Evolutionary conservation across 2,113 vertebrate genomes (phyloP), one percentile per base, ranked within the genome.

Genomic region (Chionodraco myersi): DNA sequence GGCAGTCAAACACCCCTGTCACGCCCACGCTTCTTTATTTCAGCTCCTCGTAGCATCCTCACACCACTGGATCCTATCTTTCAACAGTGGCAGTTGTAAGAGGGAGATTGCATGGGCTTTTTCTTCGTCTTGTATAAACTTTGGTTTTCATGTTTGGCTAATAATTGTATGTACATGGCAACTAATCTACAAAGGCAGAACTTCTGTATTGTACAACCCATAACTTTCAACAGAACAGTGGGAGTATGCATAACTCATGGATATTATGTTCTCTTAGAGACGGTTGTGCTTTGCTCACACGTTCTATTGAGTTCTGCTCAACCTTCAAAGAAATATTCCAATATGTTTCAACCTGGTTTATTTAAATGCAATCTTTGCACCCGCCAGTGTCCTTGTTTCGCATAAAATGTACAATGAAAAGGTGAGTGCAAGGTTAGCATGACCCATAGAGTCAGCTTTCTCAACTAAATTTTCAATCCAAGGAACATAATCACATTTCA

Each of bases 1-100:
- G 67, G 73, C 71, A 65, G 83, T 64, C 64, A 59, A 61, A 80
- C 56, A 41, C 66, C 52, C 44, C 59, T 47, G 49, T 75, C 73
- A 79, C n/a, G 0, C 71, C 76, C 67, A 74, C 34, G 4, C 81
- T 23, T 79, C 72, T 86, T 84, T 71, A 91, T 86, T 81, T 83
- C 54, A 52, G 59, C 63, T 76, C 44, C 44, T 80, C 16, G 3
- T 8, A 80, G 73, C 78, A 76, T 89, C 65, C 48, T 83, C 10
- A 10, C 75, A 77, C n/a, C 59, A n/a, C 80, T 78, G 79, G 2
- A 49, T 62, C 70, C 60, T 77, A 10, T 81, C 70, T 53, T 69
- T 85, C 65, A 78, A 34, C 83, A 66, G 44, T 0, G 21, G 47
- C 52, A 79, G 75, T 58, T 72, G 26, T 21, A 58, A 47, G 45